Evolutionary conservation across 1,140 invertebrate species (phyloP).

Genomic region (Drosophila ananassae): DNA sequence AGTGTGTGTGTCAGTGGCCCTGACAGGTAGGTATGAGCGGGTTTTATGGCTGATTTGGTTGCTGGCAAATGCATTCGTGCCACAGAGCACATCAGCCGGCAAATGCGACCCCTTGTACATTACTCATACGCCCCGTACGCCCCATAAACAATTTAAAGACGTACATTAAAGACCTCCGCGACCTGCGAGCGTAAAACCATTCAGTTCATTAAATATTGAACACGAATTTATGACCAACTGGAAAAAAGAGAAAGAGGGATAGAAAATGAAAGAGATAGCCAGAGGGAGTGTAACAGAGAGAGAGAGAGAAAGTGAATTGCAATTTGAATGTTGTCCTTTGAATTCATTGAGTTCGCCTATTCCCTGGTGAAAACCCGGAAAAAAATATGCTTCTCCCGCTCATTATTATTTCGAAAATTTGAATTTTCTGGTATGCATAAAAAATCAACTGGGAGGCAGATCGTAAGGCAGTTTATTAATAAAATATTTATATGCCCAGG

Average conservation of each 20-base stretch:
- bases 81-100: constrained; percentile 42
- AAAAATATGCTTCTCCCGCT: constrained; percentile 3
- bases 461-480: constrained; percentile 20
- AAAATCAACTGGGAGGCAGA: constrained; percentile 11
- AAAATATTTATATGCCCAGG: constrained; percentile 37
- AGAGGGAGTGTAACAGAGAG: background rate
- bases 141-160: constrained; percentile 49
- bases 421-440: constrained; percentile 44
- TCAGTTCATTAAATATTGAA: constrained; percentile 73
- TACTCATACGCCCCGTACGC: constrained; percentile 59
- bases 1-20: constrained; percentile 24
- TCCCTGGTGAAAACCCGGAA: background rate
- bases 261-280: background rate
- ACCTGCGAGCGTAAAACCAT: constrained; percentile 27
- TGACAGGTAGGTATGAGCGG: constrained; percentile 51
- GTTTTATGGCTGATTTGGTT: constrained; percentile 67
- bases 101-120: constrained; percentile 49
- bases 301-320: constrained; percentile 28
- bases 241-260: constrained; percentile 17
- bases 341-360: background rate
- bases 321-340: constrained; percentile 56
- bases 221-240: constrained; percentile 62
- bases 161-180: constrained; percentile 20
- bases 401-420: constrained; percentile 49
- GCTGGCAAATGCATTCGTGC: constrained; percentile 49